Conservation (phyloP, 2,113 vertebrate genomes). For the Grammomys dolichurus region DNA sequence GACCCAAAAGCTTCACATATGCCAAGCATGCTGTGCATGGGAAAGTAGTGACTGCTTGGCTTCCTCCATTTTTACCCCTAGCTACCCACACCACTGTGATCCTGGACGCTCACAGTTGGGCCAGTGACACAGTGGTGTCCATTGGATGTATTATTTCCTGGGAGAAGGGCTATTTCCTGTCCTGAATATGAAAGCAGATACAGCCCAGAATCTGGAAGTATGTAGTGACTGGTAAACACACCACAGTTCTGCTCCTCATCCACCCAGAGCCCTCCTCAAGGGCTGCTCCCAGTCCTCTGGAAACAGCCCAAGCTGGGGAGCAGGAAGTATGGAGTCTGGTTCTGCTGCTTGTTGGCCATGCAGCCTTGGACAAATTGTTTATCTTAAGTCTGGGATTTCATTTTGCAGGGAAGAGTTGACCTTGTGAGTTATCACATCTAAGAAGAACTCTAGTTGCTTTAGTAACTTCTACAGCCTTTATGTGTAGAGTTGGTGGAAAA, state of each 20-base stretch:
- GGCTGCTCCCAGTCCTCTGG: background rate
- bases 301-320: constrained; percentile 39
- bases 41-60: background rate
- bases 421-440: background rate
- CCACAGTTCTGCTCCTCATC: background rate
- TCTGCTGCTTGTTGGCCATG: background rate
- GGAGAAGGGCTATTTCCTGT: constrained; percentile 17
- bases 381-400: background rate
- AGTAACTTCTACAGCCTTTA: background rate
- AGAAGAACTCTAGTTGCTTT: background rate
- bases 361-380: background rate
- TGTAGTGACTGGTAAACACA: background rate
- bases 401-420: background rate
- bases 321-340: constrained; percentile 49
- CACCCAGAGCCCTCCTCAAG: background rate
- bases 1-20: background rate
- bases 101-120: background rate
- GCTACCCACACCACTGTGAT: background rate
- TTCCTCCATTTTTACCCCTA: background rate
- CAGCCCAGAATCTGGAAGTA: background rate
- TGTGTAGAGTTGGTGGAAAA: background rate
- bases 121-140: background rate
- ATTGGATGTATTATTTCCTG: background rate
- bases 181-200: background rate
- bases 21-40: background rate